A percentile compares a stretch with the other conserved stretches of the same genome.
Evolutionary conservation across 2,797 vertebrate genomes (phyloP).

Genomic region (Sebastes hubbsi): DNA sequence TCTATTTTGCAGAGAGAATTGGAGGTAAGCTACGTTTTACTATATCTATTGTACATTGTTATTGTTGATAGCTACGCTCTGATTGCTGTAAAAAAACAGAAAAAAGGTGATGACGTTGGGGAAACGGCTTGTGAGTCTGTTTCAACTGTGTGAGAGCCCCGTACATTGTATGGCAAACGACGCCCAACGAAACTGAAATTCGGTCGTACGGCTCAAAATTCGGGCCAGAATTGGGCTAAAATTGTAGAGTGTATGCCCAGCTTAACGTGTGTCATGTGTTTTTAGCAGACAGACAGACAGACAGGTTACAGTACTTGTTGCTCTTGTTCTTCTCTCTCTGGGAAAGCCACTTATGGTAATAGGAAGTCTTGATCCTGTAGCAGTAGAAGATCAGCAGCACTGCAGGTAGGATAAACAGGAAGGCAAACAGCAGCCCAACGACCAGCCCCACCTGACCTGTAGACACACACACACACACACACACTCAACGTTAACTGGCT

Average conservation of each 20-base stretch:
- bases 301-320: constrained; percentile 66
- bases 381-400: constrained; percentile 83
- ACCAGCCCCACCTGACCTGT: constrained; percentile 83
- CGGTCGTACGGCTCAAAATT: accelerated
- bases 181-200: too few relatives aligned
- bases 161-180: too few relatives aligned
- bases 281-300: neutral
- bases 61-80: too few relatives aligned
- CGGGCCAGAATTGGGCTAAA: accelerated
- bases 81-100: too few relatives aligned
- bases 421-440: constrained; percentile 81
- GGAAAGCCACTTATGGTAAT: constrained; percentile 79
- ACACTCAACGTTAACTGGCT: neutral
- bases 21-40: too few relatives aligned
- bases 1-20: too few relatives aligned
- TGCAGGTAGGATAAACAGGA: constrained; percentile 86
- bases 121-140: too few relatives aligned
- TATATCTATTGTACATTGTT: too few relatives aligned
- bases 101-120: too few relatives aligned
- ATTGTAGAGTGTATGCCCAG: too few relatives aligned
- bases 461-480: constrained; percentile 3
- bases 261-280: neutral
- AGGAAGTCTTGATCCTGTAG: constrained; percentile 82
- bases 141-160: too few relatives aligned
- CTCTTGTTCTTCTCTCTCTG: constrained; percentile 81